A percentile compares a stretch with the other conserved stretches of the same genome.
phyloP scores from a whole-genome alignment of 2,797 vertebrate species.

The Hippoglossus hippoglossus region DNA sequence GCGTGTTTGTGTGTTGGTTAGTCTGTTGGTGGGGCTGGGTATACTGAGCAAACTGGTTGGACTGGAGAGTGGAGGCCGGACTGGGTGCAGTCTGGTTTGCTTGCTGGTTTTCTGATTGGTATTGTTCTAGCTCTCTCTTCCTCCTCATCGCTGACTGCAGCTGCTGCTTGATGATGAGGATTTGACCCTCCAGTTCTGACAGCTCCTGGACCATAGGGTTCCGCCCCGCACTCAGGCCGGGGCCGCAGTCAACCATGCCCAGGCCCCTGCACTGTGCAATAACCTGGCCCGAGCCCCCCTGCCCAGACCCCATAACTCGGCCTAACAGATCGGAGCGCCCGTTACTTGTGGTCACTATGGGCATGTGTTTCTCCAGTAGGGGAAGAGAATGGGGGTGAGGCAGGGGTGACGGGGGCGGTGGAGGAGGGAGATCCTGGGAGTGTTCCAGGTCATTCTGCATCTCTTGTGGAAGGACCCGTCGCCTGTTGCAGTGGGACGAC shows the following conservation, averaged over 20 bases:
- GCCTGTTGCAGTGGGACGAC: slow-evolving; percentile 84
- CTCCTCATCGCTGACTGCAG: slow-evolving; percentile 93
- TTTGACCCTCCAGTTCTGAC: slow-evolving; percentile 93
- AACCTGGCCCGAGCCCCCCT: slow-evolving; percentile 46
- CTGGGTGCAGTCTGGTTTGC: slow-evolving; percentile 80
- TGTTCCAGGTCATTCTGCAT: slow-evolving; percentile 86
- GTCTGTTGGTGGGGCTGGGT: slow-evolving; percentile 77
- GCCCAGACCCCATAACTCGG: slow-evolving; percentile 61
- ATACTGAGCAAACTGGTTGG: slow-evolving; percentile 71
- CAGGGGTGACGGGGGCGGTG: slow-evolving; percentile 57
- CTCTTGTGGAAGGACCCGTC: slow-evolving; percentile 84
- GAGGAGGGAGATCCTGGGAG: slow-evolving; percentile 84
- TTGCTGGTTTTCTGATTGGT: slow-evolving; percentile 81
- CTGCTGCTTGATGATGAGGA: slow-evolving; percentile 94
- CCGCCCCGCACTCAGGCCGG: slow-evolving; percentile 67
- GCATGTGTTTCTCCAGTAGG: slow-evolving; percentile 83
- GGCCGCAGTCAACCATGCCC: slow-evolving; percentile 53
- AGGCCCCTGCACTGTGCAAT: slow-evolving; percentile 54
- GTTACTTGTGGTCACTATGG: slow-evolving; percentile 87
- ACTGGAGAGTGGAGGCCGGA: slow-evolving; percentile 61
- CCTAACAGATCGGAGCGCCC: slow-evolving; percentile 90
- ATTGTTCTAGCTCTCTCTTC: slow-evolving; percentile 94
- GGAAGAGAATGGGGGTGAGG: slow-evolving; percentile 75
- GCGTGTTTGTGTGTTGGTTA: slow-evolving; percentile 74
- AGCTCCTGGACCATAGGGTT: slow-evolving; percentile 92